Conservation (phyloP, 1,140 invertebrate genomes). For the Drosophila jambulina region DNA sequence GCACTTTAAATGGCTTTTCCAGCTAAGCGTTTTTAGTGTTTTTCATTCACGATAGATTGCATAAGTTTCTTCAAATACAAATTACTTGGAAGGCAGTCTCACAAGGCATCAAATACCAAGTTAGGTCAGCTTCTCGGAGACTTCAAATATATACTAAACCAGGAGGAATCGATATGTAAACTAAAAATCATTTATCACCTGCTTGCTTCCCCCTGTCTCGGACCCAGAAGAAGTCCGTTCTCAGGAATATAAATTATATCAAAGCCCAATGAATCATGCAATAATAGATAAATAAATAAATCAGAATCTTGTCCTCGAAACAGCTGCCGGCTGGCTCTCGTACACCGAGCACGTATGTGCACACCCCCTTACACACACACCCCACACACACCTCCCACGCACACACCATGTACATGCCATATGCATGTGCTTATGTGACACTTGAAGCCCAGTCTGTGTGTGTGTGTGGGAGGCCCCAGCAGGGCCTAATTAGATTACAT, state of each 20-base stretch:
- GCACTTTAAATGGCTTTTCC: conserved; percentile 17
- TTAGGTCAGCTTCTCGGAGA: not conserved
- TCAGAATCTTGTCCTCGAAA: conserved; percentile 17
- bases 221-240: not conserved
- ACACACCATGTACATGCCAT: conserved; percentile 18
- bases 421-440: conserved; percentile 17
- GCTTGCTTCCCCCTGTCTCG: no score
- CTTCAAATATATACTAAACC: not conserved
- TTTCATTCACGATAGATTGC: not conserved
- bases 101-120: no score
- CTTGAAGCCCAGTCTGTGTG: conserved; percentile 20
- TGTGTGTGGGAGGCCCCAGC: not conserved
- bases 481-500: conserved; percentile 69
- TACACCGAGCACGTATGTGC: conserved; percentile 22
- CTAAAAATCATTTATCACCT: conserved; percentile 12
- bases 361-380: not conserved
- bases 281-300: conserved; percentile 39
- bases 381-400: not conserved
- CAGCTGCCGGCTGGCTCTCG: conserved; percentile 11
- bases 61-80: not conserved
- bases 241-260: conserved; percentile 22
- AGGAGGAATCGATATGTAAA: not conserved
- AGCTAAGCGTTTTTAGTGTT: not conserved
- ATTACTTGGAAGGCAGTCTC: not conserved
- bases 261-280: conserved; percentile 35